Evolutionary conservation across 37 sponge, comb jelly and placozoan species (phyloP), one percentile per base, ranked within the genome.

Genomic region (Spongilla lacustris): DNA sequence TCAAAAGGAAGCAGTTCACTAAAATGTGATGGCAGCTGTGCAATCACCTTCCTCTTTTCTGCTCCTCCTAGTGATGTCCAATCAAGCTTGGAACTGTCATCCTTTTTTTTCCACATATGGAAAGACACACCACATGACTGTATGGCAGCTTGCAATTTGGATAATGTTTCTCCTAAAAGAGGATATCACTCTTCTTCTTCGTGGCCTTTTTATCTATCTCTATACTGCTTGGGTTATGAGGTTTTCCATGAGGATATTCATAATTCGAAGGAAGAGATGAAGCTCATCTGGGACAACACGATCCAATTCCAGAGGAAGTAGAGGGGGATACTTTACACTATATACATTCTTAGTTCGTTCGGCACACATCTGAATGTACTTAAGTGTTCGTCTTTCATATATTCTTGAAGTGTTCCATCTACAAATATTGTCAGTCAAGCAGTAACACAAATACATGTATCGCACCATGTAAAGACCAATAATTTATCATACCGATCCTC

Each of bases 401-500:
- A 41, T 41, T 41, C 6, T 41, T 41, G 41, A 41, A 41, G 41
- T 41, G 41, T 41, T 41, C 41, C 41, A 41, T 41, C 6, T 41
- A 58, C 58, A 19, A 58, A 58, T 58, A 17, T 58, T 58, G 19
- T 58, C 12, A 58, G 58, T 58, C 58, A 58, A 17, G 58, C 58
- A 58, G 58, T 58, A 58, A 58, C 58, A 58, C 58, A 58, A 46
- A 46, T 46, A 46, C 46, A 46, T 46, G 46, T 46, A 46, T 46
- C 46, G 46, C 46, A 46, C 46, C 58, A 58, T 58, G 58, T 58
- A 58, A 19, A 58, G 58, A 58, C 58, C 58, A 58, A 58, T 58
- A 58, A 6, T 17, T 58, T 58, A 58, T 58, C 58, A 58, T 58
- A 79, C 80, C 67, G 49, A 28, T 79, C 80, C 27, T 79, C 80